Base-by-base conservation (phyloP, 2,888 invertebrate genomes). In the Oxystoma pomonae region DNA sequence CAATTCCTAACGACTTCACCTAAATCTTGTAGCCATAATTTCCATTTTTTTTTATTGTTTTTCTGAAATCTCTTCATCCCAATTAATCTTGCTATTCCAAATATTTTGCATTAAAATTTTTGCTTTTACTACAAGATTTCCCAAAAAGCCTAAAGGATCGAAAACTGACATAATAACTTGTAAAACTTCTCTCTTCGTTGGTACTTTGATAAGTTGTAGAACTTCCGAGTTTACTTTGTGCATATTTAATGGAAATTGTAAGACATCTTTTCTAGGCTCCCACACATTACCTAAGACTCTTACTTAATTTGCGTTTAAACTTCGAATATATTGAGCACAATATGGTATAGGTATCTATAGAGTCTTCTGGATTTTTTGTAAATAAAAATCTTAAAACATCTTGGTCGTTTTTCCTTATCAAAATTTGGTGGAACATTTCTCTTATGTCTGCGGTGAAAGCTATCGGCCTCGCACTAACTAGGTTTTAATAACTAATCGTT, bases 21-120 rank as follows among this genome's bases (percentile, higher is more conserved):
- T 53, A 53, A 7, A 7, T 35, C 5, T 35, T 53, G 7, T 3
- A 53, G 16, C 18, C 18, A 53, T 7, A 53, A 9, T 18, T n/a
- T 17, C 16, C 16, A 18, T 53, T 53, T 53, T 17, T 50, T 17
- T 17, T 3, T n/a, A 17, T n/a, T 53, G 18, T 18, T 53, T 53
- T 17, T 53, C 53, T 53, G 16, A 53, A 53, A 57, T 57, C 19
- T 57, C n/a, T 18, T 57, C 57, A 57, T 57, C 57, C 19, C 57
- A 57, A 9, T 20, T 20, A n/a, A 57, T 19, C 7, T 57, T n/a
- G 19, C 57, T 57, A 18, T 20, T 19, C 57, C 57, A 57, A 7
- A 20, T 57, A 20, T 17, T 20, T 57, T 19, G 19, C 21, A 17
- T n/a, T n/a, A 57, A 57, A 18, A 57, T 20, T 20, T 57, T 35